These are phyloP conservation scores for Rhizoglyphus robini DNA, from an alignment of 1,140 invertebrate species.

Conservation along the genomic window DNA sequence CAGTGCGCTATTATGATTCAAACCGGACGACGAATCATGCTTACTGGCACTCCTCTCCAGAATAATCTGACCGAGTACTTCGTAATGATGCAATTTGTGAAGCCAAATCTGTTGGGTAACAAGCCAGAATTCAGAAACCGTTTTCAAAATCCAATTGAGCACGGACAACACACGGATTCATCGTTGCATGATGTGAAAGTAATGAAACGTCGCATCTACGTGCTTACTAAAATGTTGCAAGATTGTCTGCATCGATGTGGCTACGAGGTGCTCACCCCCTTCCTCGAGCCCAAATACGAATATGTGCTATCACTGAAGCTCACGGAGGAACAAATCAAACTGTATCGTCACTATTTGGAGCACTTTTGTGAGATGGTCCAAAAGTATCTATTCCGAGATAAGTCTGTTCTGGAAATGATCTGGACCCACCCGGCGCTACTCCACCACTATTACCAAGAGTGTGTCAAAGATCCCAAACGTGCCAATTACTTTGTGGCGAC, in stretches of 20 bases:
- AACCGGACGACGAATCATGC: conserved; percentile 63
- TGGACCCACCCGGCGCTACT: conserved; percentile 98
- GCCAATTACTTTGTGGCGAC: too few relatives aligned
- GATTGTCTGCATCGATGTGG: conserved; percentile 84
- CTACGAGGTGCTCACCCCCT: conserved; percentile 70
- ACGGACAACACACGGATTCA: conserved; percentile 33
- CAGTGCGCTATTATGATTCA: conserved; percentile 79
- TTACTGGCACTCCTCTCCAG: conserved; percentile 91
- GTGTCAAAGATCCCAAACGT: too few relatives aligned
- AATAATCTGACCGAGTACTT: conserved; percentile 91
- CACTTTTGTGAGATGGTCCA: neutral
- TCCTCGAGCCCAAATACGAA: conserved; percentile 77
- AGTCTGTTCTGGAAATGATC: conserved; percentile 97
- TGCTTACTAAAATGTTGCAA: conserved; percentile 70
- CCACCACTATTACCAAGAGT: too few relatives aligned
- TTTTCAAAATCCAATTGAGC: conserved; percentile 37
- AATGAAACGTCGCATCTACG: conserved; percentile 77
- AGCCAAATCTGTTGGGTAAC: conserved; percentile 72
- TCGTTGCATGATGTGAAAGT: conserved; percentile 46
- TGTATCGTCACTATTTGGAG: conserved; percentile 33
- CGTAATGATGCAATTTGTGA: conserved; percentile 77
- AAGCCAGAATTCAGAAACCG: conserved; percentile 89
- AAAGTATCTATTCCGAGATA: conserved; percentile 82
- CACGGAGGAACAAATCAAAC: conserved; percentile 68
- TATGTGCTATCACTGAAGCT: conserved; percentile 76